Percentiles rank a stretch among this genome's conserved stretches.
phyloP scores from a whole-genome alignment of 2,113 vertebrate species.

The Fulica atra region DNA sequence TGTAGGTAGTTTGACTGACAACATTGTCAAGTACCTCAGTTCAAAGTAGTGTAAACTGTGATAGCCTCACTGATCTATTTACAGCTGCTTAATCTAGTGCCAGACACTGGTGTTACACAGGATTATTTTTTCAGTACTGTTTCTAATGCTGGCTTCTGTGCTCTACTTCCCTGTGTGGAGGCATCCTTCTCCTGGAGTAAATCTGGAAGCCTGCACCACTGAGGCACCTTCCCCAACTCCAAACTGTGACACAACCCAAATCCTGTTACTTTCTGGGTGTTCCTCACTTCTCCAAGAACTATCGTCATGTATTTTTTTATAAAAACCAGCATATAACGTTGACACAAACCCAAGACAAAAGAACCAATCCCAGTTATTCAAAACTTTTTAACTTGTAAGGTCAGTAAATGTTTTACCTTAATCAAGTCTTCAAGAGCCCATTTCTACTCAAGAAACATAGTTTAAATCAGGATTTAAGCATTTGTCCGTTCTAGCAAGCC shows the following conservation, averaged over 20 bases:
- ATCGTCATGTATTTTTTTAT: accelerated
- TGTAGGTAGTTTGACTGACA: not conserved
- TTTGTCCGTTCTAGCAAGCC: not conserved
- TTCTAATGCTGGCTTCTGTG: not conserved
- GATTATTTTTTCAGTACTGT: not conserved
- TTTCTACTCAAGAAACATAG: not conserved
- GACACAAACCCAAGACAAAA: not conserved
- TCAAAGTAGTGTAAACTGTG: not conserved
- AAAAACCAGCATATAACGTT: not conserved
- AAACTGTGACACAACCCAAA: not conserved
- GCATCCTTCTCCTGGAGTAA: not conserved
- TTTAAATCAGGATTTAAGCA: not conserved
- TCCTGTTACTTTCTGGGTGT: too few species aligned
- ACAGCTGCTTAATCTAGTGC: not conserved
- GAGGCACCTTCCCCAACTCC: not conserved
- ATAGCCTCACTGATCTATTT: not conserved
- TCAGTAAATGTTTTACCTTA: not conserved
- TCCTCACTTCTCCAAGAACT: not conserved
- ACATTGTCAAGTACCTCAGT: not conserved
- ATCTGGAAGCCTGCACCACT: not conserved
- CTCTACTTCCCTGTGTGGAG: not conserved
- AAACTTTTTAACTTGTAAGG: not conserved
- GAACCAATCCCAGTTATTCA: not conserved
- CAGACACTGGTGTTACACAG: not conserved
- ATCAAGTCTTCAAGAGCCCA: not conserved